Conservation (phyloP, 1,140 invertebrate species). For the Polypedilum vanderplanki region DNA sequence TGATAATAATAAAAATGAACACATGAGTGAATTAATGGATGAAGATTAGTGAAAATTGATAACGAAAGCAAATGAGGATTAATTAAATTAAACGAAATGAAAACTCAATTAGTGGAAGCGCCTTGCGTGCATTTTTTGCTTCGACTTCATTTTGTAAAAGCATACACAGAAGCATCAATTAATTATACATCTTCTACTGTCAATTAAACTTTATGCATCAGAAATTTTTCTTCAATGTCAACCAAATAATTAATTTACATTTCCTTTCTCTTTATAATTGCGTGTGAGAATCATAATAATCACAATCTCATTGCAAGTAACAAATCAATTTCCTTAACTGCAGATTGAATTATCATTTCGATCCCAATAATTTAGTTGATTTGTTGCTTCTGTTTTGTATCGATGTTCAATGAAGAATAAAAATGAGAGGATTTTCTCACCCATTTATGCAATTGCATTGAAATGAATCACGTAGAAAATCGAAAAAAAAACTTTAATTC, state of each 20-base stretch:
- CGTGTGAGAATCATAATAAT: neutral
- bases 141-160: no score
- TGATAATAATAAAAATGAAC: neutral
- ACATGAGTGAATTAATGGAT: neutral
- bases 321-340: no score
- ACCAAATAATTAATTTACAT: neutral
- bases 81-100: constrained; percentile 14
- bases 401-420: no score
- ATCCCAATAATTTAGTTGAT: no score
- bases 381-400: no score
- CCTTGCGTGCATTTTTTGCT: constrained; percentile 14
- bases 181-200: neutral
- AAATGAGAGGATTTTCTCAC: no score
- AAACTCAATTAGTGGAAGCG: constrained; percentile 11
- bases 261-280: neutral
- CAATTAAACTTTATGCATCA: constrained; percentile 8
- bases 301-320: neutral
- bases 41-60: neutral
- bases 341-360: no score
- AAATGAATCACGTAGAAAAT: no score
- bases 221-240: neutral
- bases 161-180: neutral
- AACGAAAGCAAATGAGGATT: constrained; percentile 23
- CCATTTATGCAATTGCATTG: no score
- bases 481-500: no score